Conservation (phyloP, 2,888 invertebrate species). For the Chrysolina haemoptera region DNA sequence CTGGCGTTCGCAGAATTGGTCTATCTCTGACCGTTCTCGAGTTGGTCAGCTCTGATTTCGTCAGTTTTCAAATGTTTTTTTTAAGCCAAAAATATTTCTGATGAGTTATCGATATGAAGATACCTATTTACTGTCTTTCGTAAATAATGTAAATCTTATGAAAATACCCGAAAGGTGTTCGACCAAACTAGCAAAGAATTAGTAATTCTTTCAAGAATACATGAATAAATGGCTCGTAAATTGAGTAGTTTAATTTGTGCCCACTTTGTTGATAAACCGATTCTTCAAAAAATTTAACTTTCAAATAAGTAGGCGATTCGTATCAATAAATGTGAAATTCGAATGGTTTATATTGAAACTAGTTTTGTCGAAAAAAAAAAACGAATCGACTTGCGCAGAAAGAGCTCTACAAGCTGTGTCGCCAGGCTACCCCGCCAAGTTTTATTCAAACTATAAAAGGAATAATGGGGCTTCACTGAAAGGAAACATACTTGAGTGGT, state of each 20-base stretch:
- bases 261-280: not conserved
- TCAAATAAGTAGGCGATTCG: slow-evolving; percentile 5
- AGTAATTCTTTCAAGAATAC: not conserved
- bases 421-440: not conserved
- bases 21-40: too few relatives aligned
- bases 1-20: too few relatives aligned
- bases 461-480: not conserved
- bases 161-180: not conserved
- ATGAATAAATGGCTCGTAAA: not conserved
- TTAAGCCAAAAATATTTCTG: too few relatives aligned
- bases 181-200: not conserved
- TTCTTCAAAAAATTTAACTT: not conserved
- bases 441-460: not conserved
- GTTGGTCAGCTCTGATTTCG: too few relatives aligned
- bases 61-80: too few relatives aligned
- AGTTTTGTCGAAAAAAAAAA: not conserved
- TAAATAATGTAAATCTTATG: not conserved
- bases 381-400: slow-evolving; percentile 7
- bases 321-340: not conserved
- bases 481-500: slow-evolving; percentile 23
- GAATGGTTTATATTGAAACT: not conserved
- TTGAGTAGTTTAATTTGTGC: not conserved
- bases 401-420: too few relatives aligned
- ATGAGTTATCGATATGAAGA: too few relatives aligned
- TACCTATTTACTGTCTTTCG: not conserved